These are phyloP conservation scores for Elegia similella DNA, from an alignment of 2,888 invertebrate genomes.

Conservation along the genomic window DNA sequence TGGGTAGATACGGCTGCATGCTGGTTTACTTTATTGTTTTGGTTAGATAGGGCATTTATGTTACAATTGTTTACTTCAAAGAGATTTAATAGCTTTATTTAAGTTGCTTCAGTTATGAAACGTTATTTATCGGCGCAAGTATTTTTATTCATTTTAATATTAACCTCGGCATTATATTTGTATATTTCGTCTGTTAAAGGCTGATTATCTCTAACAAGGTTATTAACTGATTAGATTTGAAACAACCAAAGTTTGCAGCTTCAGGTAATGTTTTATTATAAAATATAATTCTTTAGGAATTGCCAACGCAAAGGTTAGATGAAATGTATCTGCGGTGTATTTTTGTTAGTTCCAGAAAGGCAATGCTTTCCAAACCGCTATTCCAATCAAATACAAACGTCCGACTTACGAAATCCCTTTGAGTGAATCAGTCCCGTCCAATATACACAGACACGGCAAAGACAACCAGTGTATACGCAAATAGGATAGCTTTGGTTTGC, in stretches of 20 bases:
- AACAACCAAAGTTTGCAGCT: too few relatives aligned
- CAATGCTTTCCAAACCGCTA: neutral
- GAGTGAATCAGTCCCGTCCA: neutral
- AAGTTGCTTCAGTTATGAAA: neutral
- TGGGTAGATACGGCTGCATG: slow-evolving; percentile 1
- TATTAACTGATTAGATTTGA: too few relatives aligned
- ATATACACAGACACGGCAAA: neutral
- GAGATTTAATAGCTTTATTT: neutral
- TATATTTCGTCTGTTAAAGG: too few relatives aligned
- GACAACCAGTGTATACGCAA: neutral
- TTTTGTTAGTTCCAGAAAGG: neutral
- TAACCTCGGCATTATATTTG: too few relatives aligned
- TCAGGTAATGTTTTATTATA: too few relatives aligned
- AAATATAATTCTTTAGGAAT: too few relatives aligned
- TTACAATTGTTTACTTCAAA: neutral
- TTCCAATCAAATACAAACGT: neutral
- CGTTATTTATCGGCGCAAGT: neutral
- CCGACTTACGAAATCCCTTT: neutral
- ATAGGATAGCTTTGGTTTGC: neutral
- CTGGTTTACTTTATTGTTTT: neutral
- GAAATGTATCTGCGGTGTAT: neutral
- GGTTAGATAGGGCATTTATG: neutral
- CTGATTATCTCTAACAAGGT: too few relatives aligned
- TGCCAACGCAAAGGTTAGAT: too few relatives aligned
- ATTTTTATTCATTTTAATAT: too few relatives aligned